Percentiles rank a stretch among this genome's conserved stretches.
phyloP scores from a whole-genome alignment of 1,140 invertebrate species.

The Tyrophagus putrescentiae region DNA sequence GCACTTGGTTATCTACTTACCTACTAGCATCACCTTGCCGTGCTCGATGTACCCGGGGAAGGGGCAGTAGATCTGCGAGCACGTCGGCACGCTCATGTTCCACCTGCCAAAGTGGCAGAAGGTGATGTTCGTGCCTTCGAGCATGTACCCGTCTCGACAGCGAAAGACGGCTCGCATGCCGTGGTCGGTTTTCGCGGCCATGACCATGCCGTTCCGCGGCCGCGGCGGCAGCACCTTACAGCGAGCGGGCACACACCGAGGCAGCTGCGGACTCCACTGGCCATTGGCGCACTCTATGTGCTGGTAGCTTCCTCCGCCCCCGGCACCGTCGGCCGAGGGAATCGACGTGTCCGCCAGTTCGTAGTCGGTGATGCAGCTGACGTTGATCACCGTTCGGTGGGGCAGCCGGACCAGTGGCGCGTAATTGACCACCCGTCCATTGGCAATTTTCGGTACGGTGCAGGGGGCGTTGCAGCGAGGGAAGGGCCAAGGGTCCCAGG shows the following conservation, averaged over 20 bases:
- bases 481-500: conserved; percentile 68
- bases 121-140: conserved; percentile 52
- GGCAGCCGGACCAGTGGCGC: conserved; percentile 45
- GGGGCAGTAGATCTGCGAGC: conserved; percentile 82
- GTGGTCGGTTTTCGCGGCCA: conserved; percentile 88
- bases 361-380: conserved; percentile 70
- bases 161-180: conserved; percentile 78
- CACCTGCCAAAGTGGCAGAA: conserved; percentile 83
- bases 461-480: conserved; percentile 81
- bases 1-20: too few species aligned
- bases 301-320: too few species aligned
- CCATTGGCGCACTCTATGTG: conserved; percentile 66
- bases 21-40: conserved; percentile 80
- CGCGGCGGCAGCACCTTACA: conserved; percentile 74
- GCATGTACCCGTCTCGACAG: conserved; percentile 74
- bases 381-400: conserved; percentile 66
- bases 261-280: conserved; percentile 85
- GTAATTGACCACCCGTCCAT: conserved; percentile 49
- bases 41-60: conserved; percentile 79
- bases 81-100: conserved; percentile 63
- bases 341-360: conserved; percentile 61
- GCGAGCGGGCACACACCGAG: conserved; percentile 62
- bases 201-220: conserved; percentile 80
- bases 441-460: conserved; percentile 67
- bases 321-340: too few species aligned